phyloP scores from a whole-genome alignment of 1,140 invertebrate species.

The Bombus confusus region DNA sequence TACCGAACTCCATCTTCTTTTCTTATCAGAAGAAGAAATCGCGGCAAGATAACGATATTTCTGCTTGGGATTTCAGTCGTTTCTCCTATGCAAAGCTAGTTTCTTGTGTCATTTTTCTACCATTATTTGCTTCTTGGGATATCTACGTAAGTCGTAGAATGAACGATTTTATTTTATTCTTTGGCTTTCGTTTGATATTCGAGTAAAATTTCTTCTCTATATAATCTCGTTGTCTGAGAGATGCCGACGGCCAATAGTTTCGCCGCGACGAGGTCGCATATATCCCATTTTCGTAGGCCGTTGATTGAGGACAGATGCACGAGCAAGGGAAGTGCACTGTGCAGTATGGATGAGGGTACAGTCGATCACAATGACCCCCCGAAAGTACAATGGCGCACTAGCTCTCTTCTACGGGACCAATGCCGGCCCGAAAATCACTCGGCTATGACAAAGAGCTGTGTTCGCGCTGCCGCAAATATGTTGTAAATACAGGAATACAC shows the following conservation, averaged over 20 bases:
- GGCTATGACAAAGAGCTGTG: slow-evolving; percentile 77
- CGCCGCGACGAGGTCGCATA: slow-evolving; percentile 65
- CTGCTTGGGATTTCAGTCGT: not conserved
- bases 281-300: slow-evolving; percentile 80
- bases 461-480: slow-evolving; percentile 80
- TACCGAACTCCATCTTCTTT: slow-evolving; percentile 4
- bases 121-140: too few species aligned
- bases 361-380: slow-evolving; percentile 75
- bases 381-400: slow-evolving; percentile 77
- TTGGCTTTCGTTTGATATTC: slow-evolving; percentile 19
- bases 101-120: not conserved
- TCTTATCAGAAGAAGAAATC: not conserved
- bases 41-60: slow-evolving; percentile 20
- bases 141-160: slow-evolving; percentile 9
- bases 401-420: slow-evolving; percentile 64
- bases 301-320: slow-evolving; percentile 83
- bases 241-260: slow-evolving; percentile 73
- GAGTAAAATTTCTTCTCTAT: not conserved
- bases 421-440: slow-evolving; percentile 76
- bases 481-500: slow-evolving; percentile 72
- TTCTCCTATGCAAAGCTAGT: not conserved
- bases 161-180: not conserved
- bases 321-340: slow-evolving; percentile 75
- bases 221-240: not conserved
- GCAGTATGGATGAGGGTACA: slow-evolving; percentile 76